A percentile compares a stretch with the other conserved stretches of the same genome.
These are phyloP conservation scores for Drosophila miranda DNA, from an alignment of 1,140 invertebrate species.

Conservation along the genomic window DNA sequence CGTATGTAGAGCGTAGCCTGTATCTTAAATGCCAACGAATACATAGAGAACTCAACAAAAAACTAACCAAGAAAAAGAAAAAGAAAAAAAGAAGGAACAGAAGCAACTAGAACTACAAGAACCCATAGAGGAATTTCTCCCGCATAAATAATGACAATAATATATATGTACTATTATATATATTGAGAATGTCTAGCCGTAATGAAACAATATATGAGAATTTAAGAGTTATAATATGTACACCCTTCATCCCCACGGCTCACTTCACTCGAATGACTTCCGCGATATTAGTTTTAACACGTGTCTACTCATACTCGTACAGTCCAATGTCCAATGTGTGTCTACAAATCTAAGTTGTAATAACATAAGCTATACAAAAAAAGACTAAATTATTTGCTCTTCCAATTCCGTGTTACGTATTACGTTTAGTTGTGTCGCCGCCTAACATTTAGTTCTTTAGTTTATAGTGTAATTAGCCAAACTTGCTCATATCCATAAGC, in stretches of 20 bases:
- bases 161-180: conserved; percentile 70
- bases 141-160: conserved; percentile 79
- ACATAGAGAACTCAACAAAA: conserved; percentile 49
- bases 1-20: conserved; percentile 49
- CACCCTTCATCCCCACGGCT: conserved; percentile 24
- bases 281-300: conserved; percentile 68
- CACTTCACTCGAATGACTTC: conserved; percentile 42
- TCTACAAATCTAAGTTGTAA: conserved; percentile 59
- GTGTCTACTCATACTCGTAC: too few species aligned
- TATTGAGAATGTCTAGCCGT: conserved; percentile 62
- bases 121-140: conserved; percentile 76
- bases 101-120: conserved; percentile 30
- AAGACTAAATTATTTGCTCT: conserved; percentile 79
- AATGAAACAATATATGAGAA: conserved; percentile 43
- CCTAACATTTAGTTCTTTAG: conserved; percentile 52
- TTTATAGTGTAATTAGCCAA: conserved; percentile 74
- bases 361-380: conserved; percentile 31
- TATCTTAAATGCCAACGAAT: conserved; percentile 66
- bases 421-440: conserved; percentile 52
- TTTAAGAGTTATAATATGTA: conserved; percentile 60
- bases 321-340: neutral
- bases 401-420: conserved; percentile 57
- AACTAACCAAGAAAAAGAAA: conserved; percentile 38
- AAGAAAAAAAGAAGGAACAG: conserved; percentile 19
- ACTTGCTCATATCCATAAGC: conserved; percentile 64